A percentile compares a stretch with the other conserved stretches of the same genome.
These are phyloP conservation scores for Vulpes vulpes DNA, from an alignment of 2,113 vertebrate genomes.

Conservation along the genomic window DNA sequence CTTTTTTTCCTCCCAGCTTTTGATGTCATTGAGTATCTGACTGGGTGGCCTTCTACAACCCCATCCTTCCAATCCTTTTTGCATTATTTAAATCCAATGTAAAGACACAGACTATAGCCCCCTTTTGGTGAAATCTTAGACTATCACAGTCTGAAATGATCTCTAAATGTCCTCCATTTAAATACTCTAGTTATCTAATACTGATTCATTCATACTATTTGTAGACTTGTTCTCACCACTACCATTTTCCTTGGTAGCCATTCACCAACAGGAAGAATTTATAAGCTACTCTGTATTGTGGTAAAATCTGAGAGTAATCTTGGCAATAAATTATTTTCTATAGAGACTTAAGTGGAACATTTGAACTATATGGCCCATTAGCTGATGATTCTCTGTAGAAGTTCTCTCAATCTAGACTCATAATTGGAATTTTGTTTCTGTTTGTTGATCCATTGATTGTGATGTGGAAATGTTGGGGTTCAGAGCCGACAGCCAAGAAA, in stretches of 20 bases:
- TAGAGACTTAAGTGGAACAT: not conserved
- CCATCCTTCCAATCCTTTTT: not conserved
- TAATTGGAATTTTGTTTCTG: not conserved
- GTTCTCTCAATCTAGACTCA: not conserved
- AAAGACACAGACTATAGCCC: not conserved
- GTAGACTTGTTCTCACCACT: not conserved
- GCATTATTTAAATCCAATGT: not conserved
- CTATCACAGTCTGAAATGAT: not conserved
- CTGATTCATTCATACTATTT: not conserved
- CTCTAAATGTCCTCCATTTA: not conserved
- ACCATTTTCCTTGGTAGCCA: not conserved
- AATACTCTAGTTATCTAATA: not conserved
- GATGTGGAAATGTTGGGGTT: not conserved
- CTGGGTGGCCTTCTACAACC: not conserved
- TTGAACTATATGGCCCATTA: not conserved
- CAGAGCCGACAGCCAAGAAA: not conserved
- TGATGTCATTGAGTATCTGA: not conserved
- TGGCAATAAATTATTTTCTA: conserved; percentile 2
- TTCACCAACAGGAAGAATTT: not conserved
- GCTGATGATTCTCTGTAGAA: not conserved
- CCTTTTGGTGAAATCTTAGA: not conserved
- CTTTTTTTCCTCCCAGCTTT: not conserved
- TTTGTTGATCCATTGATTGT: conserved; percentile 3
- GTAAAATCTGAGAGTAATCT: conserved; percentile 35
- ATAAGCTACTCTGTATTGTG: not conserved